Evolutionary conservation across 2,888 invertebrate genomes (phyloP).

Genomic region (Pollenia griseotomentosa): DNA sequence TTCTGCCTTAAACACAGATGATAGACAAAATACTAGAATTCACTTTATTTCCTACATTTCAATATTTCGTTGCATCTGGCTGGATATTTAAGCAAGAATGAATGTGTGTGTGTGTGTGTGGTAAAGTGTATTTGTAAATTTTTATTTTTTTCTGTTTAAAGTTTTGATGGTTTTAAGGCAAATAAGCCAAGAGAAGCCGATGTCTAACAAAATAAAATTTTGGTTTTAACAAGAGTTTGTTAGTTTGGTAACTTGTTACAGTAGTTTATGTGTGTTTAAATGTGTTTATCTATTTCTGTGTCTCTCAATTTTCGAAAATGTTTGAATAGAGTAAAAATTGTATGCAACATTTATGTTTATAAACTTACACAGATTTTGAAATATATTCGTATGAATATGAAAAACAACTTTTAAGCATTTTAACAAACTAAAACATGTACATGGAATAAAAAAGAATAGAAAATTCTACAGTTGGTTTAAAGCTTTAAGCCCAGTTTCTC

Average conservation of each 20-base stretch:
- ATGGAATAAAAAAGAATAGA: too few relatives aligned
- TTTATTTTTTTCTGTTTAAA: constrained; percentile 9
- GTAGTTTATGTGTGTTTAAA: neutral
- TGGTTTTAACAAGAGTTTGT: constrained; percentile 53
- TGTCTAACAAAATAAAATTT: constrained; percentile 48
- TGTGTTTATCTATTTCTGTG: neutral
- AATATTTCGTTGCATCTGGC: constrained; percentile 22
- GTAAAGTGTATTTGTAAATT: neutral
- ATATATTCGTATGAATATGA: too few relatives aligned
- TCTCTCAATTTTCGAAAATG: constrained; percentile 33
- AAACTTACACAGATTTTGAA: neutral
- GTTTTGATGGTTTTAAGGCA: constrained; percentile 48
- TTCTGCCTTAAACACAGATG: constrained; percentile 44
- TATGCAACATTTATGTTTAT: constrained; percentile 18
- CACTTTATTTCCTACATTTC: constrained; percentile 10
- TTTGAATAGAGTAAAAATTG: constrained; percentile 32
- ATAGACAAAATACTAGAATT: constrained; percentile 36
- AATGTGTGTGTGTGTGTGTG: neutral
- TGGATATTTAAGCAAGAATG: neutral
- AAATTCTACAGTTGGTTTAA: too few relatives aligned
- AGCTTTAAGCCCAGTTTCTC: too few relatives aligned
- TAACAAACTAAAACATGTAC: too few relatives aligned
- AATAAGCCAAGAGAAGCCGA: constrained; percentile 58
- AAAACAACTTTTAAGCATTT: too few relatives aligned
- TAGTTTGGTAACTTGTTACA: constrained; percentile 20